These are phyloP conservation scores for Calcarius lapponicus DNA, from an alignment of 2,797 vertebrate genomes.

Conservation along the genomic window DNA sequence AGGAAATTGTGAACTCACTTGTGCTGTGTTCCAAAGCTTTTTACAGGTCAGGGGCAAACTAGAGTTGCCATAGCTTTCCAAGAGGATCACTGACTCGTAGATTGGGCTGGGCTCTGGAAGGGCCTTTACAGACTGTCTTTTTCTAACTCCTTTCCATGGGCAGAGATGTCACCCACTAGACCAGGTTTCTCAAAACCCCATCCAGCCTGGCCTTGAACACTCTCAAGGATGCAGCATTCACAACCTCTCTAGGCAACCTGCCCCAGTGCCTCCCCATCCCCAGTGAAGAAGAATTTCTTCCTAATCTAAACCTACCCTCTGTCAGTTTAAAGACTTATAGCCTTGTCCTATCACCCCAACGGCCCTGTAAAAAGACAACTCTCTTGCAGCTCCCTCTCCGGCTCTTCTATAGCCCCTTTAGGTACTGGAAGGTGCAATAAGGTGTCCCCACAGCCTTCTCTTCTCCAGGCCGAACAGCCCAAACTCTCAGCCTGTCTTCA, in stretches of 20 bases:
- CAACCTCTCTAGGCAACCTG: not conserved
- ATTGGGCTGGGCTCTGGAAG: not conserved
- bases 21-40: not conserved
- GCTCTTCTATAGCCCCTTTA: not conserved
- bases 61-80: not conserved
- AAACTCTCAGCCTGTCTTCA: not conserved
- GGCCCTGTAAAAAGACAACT: not conserved
- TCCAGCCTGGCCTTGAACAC: not conserved
- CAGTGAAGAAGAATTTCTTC: not conserved
- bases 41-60: not conserved
- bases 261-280: not conserved
- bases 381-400: not conserved
- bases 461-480: not conserved
- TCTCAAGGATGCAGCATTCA: not conserved
- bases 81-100: not conserved
- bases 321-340: not conserved
- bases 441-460: not conserved
- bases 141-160: not conserved
- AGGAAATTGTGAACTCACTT: not conserved
- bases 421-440: not conserved
- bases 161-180: not conserved
- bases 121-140: not conserved
- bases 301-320: not conserved
- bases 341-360: not conserved
- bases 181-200: not conserved